Base-by-base conservation (phyloP, 2,888 invertebrate species). In the Lepidonotus clava region DNA sequence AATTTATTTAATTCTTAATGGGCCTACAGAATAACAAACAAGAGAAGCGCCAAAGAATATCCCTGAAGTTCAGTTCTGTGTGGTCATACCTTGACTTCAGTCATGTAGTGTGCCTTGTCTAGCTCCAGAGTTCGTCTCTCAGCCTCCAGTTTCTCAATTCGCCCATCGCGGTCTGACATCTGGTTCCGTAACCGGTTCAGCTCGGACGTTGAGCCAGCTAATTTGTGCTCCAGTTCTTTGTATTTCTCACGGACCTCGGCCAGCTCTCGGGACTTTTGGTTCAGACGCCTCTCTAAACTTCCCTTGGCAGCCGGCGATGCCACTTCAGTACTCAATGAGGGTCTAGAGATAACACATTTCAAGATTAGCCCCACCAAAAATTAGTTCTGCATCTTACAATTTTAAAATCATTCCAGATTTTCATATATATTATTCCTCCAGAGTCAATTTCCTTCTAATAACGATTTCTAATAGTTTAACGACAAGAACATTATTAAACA, bases 51-150 rank as follows among this genome's bases (percentile, higher is more conserved):
- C n/a, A n/a, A n/a, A n/a, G n/a, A n/a, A n/a, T n/a, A n/a, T n/a
- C n/a, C n/a, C n/a, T n/a, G n/a, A n/a, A n/a, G n/a, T n/a, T n/a
- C n/a, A n/a, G n/a, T n/a, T n/a, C n/a, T n/a, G n/a, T n/a, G n/a
- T n/a, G n/a, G n/a, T n/a, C n/a, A n/a, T 88, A 94, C 94, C 76
- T 91, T 91, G 36, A 91, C 89, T 89, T 93, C 92, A 18, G 90
- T 89, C n/a, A 92, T 89, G 83, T 91, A 91, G 21, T 90, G 89
- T 61, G 92, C 91, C 34, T 93, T 87, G 32, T 92, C 91, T 56
- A 89, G 80, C 34, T 90, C 91, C 83, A 92, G 87, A 0, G 88
- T 88, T 40, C 89, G 89, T 66, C 90, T 90, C 83, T 92, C 92
- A 8, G 88, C 84, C 21, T 87, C 88, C 40, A 91, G 76, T 71